Conservation (phyloP, 2,797 vertebrate genomes). For the Paramormyrops hopkinsi region DNA sequence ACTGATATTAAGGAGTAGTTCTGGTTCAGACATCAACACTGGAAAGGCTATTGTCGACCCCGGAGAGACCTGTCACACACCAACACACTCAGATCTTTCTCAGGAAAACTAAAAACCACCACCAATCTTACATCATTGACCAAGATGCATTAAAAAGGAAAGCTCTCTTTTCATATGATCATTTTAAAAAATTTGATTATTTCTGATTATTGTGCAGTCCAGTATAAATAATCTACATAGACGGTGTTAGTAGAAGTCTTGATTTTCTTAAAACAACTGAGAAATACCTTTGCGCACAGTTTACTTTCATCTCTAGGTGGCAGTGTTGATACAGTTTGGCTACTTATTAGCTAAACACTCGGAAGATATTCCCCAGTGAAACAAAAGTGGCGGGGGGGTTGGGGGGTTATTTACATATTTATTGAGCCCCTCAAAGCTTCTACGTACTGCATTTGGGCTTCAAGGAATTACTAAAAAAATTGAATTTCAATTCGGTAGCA, state of each 20-base stretch:
- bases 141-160: not conserved
- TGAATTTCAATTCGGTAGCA: not conserved
- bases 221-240: not conserved
- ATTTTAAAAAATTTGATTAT: not conserved
- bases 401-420: not conserved
- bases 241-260: not conserved
- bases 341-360: not conserved
- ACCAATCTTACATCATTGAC: not conserved
- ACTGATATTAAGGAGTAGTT: not conserved
- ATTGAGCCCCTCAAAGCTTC: constrained; percentile 15
- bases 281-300: not conserved
- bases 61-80: not conserved
- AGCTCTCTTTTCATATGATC: not conserved
- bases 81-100: not conserved
- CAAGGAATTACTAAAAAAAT: constrained; percentile 16
- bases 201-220: not conserved
- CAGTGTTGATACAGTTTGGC: constrained; percentile 57
- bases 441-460: constrained; percentile 3
- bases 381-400: not conserved
- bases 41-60: not conserved
- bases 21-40: not conserved
- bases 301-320: constrained; percentile 54
- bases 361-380: constrained; percentile 9
- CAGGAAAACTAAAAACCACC: not conserved
- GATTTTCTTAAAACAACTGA: not conserved